Base-by-base conservation (phyloP, 1,140 invertebrate genomes). In the Pogonomyrmex barbatus region DNA sequence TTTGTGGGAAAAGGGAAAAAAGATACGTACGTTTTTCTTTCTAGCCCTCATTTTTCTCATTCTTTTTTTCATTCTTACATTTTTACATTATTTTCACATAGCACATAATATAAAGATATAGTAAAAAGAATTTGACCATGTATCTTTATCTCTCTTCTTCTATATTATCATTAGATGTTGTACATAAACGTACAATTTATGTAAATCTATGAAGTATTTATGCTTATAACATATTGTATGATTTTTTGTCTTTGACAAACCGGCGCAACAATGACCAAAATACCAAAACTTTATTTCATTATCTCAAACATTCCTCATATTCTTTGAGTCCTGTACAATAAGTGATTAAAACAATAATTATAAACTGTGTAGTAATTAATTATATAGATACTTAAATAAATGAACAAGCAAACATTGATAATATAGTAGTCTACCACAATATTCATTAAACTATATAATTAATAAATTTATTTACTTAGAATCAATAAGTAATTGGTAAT, bases 401-500 rank as follows among this genome's bases (percentile, higher is more conserved):
- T 30, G 2, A 68, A 47, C 45, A 45, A 65, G n/a, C 42, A 4
- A 65, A 5, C 10, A 65, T 2, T 65, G 1, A 12, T 65, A 17
- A 65, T 24, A 42, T 1, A 0, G 12, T 67, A 60, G 24, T 36
- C 36, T 65, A 2, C 3, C n/a, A 47, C 10, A 75, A n/a, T 39
- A 47, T 62, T 77, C 9, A 47, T 77, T 63, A 47, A 77, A 33
- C 24, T 62, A 8, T 60, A 63, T 9, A 63, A 77, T 8, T 77
- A 47, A 63, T 33, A 5, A 45, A 33, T 47, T 77, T 77, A 45
- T 47, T 77, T 77, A 45, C 24, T 45, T 67, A 17, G 14, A 45
- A 77, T 77, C 24, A 42, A 77, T 45, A 39, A 76, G 75, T 77
- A 42, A 63, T 62, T 63, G 17, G 39, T 77, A 77, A 77, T 77